Evolutionary conservation across 2,113 vertebrate species (phyloP).

Genomic region (Macaca mulatta): DNA sequence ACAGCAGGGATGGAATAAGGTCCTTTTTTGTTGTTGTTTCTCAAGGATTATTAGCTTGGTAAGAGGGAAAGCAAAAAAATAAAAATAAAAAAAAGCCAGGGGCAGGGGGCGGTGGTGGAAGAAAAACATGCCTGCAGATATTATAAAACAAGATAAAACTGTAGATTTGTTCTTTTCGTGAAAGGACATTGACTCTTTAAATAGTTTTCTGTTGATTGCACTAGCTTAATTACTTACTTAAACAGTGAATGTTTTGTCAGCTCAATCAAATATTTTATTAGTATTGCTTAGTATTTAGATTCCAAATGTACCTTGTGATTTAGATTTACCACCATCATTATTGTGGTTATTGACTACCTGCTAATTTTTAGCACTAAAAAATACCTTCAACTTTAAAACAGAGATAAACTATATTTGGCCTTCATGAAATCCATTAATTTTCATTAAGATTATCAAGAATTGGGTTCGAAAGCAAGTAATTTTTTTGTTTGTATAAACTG

Average conservation of each 20-base stretch:
- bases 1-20: conserved; percentile 75
- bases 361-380: not conserved
- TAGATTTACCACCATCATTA: conserved; percentile 49
- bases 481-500: not conserved
- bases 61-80: not conserved
- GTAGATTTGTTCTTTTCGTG: not conserved
- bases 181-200: conserved; percentile 55
- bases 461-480: not conserved
- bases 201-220: conserved; percentile 46
- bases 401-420: not conserved
- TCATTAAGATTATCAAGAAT: not conserved
- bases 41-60: not conserved
- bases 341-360: not conserved
- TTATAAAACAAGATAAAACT: not conserved
- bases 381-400: not conserved
- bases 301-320: conserved; percentile 57
- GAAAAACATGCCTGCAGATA: not conserved
- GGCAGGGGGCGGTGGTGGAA: not conserved
- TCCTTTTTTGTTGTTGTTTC: conserved; percentile 13
- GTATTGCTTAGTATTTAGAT: conserved; percentile 50
- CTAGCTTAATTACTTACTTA: conserved; percentile 61
- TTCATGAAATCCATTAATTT: not conserved
- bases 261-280: conserved; percentile 64
- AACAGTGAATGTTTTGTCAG: conserved; percentile 54
- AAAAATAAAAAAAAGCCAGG: no score